These are phyloP conservation scores for Neuroterus valhalla DNA, from an alignment of 1,140 invertebrate genomes.

Conservation along the genomic window DNA sequence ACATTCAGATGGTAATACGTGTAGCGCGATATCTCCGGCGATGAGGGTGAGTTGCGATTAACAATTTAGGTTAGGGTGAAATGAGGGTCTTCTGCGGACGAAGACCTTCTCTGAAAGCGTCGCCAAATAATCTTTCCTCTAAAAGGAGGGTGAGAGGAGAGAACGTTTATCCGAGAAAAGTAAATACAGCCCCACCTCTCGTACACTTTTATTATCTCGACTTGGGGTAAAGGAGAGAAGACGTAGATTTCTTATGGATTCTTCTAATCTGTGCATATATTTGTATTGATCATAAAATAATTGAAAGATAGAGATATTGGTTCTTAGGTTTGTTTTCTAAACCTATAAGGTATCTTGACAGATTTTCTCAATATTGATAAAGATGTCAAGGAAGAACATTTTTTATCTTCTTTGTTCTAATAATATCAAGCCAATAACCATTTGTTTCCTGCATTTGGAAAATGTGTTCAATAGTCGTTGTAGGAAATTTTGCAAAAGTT, in stretches of 20 bases:
- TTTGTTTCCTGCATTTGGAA: too few species aligned
- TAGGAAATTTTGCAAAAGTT: too few species aligned
- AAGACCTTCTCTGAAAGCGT: constrained; percentile 37
- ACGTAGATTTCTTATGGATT: constrained; percentile 26
- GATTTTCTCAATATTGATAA: neutral
- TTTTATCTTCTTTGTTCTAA: too few species aligned
- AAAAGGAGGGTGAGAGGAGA: constrained; percentile 17
- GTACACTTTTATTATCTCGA: constrained; percentile 17
- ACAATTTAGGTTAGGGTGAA: constrained; percentile 65
- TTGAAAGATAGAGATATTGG: constrained; percentile 24
- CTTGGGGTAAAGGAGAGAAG: neutral
- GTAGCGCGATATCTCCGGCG: constrained; percentile 65
- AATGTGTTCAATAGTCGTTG: too few species aligned
- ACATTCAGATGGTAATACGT: constrained; percentile 74
- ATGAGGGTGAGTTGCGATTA: constrained; percentile 71
- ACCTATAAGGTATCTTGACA: neutral
- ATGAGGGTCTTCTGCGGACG: neutral
- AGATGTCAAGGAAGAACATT: neutral
- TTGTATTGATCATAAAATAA: constrained; percentile 14
- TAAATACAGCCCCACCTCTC: constrained; percentile 20
- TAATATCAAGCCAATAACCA: too few species aligned
- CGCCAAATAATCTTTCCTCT: constrained; percentile 26
- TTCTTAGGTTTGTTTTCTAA: neutral
- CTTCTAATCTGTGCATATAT: constrained; percentile 25
- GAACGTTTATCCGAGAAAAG: constrained; percentile 28